Percentiles rank a stretch among this genome's conserved stretches.
Conservation (phyloP, 2,888 invertebrate genomes). For the Lasioglossum leucozonium region DNA sequence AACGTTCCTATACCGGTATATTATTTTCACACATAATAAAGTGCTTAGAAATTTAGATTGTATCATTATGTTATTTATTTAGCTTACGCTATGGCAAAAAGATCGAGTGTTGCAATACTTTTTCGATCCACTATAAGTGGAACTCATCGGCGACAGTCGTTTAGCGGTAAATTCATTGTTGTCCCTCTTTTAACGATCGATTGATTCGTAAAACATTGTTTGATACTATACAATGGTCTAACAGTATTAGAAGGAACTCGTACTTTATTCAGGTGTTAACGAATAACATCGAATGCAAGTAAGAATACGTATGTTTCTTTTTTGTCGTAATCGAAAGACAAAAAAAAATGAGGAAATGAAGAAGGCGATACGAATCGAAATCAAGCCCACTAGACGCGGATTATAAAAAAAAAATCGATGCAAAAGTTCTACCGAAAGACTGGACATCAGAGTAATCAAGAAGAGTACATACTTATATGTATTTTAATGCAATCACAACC, state of each 20-base stretch:
- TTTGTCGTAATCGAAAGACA: conserved; percentile 21
- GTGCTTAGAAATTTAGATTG: not conserved
- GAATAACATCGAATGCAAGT: conserved; percentile 37
- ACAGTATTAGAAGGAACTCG: conserved; percentile 52
- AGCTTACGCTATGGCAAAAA: not conserved
- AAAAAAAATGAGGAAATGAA: not conserved
- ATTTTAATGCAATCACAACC: conserved; percentile 78
- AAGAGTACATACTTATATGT: conserved; percentile 73
- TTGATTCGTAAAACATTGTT: conserved; percentile 35
- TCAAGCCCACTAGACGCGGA: conserved; percentile 44
- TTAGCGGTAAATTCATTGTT: conserved; percentile 37
- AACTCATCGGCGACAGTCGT: conserved; percentile 23
- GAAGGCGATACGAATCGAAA: conserved; percentile 30
- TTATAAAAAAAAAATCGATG: conserved; percentile 36
- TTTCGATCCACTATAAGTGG: not conserved
- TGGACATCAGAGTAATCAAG: conserved; percentile 75
- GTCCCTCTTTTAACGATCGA: conserved; percentile 27
- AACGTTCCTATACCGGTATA: not conserved
- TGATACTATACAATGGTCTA: conserved; percentile 49
- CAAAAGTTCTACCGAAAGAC: conserved; percentile 71
- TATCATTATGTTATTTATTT: not conserved
- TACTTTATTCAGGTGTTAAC: conserved; percentile 43
- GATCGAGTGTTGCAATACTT: not conserved
- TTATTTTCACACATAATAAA: not conserved
- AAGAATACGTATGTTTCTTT: conserved; percentile 29